These are phyloP conservation scores for Fregetta grallaria DNA, from an alignment of 2,113 vertebrate species.

Conservation along the genomic window DNA sequence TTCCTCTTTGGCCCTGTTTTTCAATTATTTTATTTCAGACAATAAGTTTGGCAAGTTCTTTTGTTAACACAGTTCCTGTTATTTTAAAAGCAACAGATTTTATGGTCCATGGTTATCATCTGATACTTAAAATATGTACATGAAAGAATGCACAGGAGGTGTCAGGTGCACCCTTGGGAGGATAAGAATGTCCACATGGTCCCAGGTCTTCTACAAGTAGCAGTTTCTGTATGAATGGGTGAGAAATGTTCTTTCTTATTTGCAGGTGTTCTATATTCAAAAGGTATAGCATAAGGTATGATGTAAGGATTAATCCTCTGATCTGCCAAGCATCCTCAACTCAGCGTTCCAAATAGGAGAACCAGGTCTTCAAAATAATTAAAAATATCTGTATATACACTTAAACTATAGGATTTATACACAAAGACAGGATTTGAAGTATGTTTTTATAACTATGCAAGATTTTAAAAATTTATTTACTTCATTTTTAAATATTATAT, in stretches of 20 bases:
- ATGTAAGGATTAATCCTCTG: background rate
- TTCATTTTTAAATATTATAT: background rate
- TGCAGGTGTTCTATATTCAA: background rate
- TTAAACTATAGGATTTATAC: background rate
- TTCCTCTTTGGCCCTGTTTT: slow-evolving; percentile 52
- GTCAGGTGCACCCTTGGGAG: slow-evolving; percentile 4
- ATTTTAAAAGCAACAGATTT: slow-evolving; percentile 45
- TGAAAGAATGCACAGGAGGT: slow-evolving; percentile 38
- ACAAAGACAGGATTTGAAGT: background rate
- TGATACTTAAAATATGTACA: slow-evolving; percentile 22
- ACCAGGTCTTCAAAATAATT: background rate
- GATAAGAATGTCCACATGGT: background rate
- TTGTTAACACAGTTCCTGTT: slow-evolving; percentile 64
- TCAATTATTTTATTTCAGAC: slow-evolving; percentile 57
- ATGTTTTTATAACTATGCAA: background rate
- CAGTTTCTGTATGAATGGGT: slow-evolving; percentile 4
- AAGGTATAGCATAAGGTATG: background rate
- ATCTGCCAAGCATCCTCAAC: background rate
- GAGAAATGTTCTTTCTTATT: background rate
- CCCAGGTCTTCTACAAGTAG: background rate
- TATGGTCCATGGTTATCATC: background rate
- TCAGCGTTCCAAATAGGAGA: background rate
- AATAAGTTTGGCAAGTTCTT: slow-evolving; percentile 51
- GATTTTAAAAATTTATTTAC: background rate
- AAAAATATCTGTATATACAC: background rate